phyloP scores from a whole-genome alignment of 2,797 vertebrate genomes.

The Sebastes variabilis region DNA sequence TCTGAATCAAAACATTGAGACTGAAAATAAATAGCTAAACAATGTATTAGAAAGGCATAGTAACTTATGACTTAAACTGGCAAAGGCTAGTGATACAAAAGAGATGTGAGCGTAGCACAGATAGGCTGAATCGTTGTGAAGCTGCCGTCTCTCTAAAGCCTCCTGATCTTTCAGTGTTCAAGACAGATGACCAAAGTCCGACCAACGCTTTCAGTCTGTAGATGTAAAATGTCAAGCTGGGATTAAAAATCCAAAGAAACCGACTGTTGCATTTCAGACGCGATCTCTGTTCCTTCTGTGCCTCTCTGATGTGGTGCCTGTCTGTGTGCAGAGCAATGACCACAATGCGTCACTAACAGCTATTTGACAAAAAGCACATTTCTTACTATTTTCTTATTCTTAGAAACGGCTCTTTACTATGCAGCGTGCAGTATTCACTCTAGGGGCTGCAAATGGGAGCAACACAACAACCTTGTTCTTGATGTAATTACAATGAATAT shows the following conservation, averaged over 20 bases:
- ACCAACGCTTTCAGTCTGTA: slow-evolving; percentile 41
- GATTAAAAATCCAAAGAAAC: slow-evolving; percentile 41
- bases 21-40: slow-evolving; percentile 10
- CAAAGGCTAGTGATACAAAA: slow-evolving; percentile 15
- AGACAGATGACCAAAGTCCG: slow-evolving; percentile 53
- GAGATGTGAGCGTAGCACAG: slow-evolving; percentile 32
- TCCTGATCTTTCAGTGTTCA: slow-evolving; percentile 34
- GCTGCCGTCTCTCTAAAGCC: slow-evolving; percentile 19
- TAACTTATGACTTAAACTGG: not conserved
- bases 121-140: slow-evolving; percentile 32
- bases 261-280: slow-evolving; percentile 9
- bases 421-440: not conserved
- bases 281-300: slow-evolving; percentile 11
- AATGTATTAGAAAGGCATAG: slow-evolving; percentile 10
- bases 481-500: slow-evolving; percentile 52
- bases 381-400: not conserved
- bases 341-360: not conserved
- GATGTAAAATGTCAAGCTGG: slow-evolving; percentile 37
- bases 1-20: slow-evolving; percentile 12
- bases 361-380: not conserved
- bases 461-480: slow-evolving; percentile 9
- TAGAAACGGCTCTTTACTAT: not conserved
- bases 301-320: not conserved
- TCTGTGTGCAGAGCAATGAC: slow-evolving; percentile 4
- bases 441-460: not conserved